Percentiles rank a stretch among this genome's conserved stretches.
Conservation (phyloP, 1,140 invertebrate species). For the Ceratina australensis region DNA sequence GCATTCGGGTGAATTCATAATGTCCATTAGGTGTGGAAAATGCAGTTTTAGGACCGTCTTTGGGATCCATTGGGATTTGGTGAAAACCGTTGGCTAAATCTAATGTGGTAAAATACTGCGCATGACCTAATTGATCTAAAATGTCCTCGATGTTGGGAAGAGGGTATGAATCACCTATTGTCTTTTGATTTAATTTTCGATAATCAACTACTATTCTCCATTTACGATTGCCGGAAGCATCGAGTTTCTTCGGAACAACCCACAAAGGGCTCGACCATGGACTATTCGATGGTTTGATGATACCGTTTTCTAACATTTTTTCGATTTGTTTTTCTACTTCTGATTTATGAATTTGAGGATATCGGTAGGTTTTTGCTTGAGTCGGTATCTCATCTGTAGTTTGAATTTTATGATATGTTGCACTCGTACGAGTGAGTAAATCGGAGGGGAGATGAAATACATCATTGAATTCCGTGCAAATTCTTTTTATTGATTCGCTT, state of each 20-base stretch:
- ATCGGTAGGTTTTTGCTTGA: conserved; percentile 10
- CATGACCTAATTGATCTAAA: conserved; percentile 13
- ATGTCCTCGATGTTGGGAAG: conserved; percentile 12
- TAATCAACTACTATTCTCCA: conserved; percentile 10
- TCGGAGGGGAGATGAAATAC: conserved; percentile 10
- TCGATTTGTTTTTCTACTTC: conserved; percentile 1
- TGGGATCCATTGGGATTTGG: conserved; percentile 7
- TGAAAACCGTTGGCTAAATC: conserved; percentile 5
- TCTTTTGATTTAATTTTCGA: conserved; percentile 3
- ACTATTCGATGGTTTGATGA: background rate
- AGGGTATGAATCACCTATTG: background rate
- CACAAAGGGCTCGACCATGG: background rate
- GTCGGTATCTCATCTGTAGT: conserved; percentile 4
- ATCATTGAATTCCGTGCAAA: conserved; percentile 1
- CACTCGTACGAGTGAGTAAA: background rate
- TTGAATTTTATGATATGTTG: background rate
- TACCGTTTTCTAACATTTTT: conserved; percentile 11
- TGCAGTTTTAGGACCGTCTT: background rate
- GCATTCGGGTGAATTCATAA: conserved; percentile 12
- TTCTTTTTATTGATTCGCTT: background rate
- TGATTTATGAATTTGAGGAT: conserved; percentile 5
- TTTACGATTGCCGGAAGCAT: background rate
- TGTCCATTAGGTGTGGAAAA: conserved; percentile 12
- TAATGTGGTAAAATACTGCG: conserved; percentile 17
- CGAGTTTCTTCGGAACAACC: conserved; percentile 3